These are phyloP conservation scores for Colletes gigas DNA, from an alignment of 1,140 invertebrate species.

Conservation along the genomic window DNA sequence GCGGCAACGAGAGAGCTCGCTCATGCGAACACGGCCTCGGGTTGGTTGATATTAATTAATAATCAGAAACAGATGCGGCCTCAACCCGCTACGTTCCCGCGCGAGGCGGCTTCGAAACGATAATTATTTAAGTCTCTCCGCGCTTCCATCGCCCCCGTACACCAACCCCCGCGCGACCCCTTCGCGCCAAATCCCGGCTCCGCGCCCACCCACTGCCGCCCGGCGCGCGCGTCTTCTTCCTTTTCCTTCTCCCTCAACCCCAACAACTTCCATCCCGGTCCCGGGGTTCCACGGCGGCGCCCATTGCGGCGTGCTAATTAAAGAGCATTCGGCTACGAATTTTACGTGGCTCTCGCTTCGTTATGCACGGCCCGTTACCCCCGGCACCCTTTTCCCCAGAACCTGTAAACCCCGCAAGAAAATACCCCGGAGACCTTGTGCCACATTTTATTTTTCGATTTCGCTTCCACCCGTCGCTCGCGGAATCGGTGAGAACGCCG, in stretches of 20 bases:
- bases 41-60: slow-evolving; percentile 80
- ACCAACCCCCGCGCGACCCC: slow-evolving; percentile 2
- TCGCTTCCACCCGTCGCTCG: background rate
- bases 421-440: slow-evolving; percentile 68
- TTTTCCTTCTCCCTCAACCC: slow-evolving; percentile 9
- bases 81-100: slow-evolving; percentile 50
- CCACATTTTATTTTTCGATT: slow-evolving; percentile 57
- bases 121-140: slow-evolving; percentile 77
- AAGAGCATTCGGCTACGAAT: slow-evolving; percentile 73
- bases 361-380: slow-evolving; percentile 70
- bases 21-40: slow-evolving; percentile 70
- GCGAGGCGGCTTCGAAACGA: slow-evolving; percentile 69
- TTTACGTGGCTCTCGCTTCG: slow-evolving; percentile 70
- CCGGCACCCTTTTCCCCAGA: slow-evolving; percentile 54
- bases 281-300: slow-evolving; percentile 19
- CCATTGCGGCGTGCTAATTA: slow-evolving; percentile 70
- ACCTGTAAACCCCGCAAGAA: slow-evolving; percentile 42
- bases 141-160: slow-evolving; percentile 35
- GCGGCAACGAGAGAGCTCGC: slow-evolving; percentile 50
- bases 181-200: background rate
- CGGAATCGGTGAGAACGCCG: background rate
- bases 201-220: slow-evolving; percentile 5
- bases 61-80: slow-evolving; percentile 80
- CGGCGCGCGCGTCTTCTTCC: slow-evolving; percentile 13
- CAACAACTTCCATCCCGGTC: slow-evolving; percentile 1